Percentiles rank a stretch among this genome's conserved stretches.
phyloP scores from a whole-genome alignment of 2,888 invertebrate species.

The Euplagia quadripunctaria region DNA sequence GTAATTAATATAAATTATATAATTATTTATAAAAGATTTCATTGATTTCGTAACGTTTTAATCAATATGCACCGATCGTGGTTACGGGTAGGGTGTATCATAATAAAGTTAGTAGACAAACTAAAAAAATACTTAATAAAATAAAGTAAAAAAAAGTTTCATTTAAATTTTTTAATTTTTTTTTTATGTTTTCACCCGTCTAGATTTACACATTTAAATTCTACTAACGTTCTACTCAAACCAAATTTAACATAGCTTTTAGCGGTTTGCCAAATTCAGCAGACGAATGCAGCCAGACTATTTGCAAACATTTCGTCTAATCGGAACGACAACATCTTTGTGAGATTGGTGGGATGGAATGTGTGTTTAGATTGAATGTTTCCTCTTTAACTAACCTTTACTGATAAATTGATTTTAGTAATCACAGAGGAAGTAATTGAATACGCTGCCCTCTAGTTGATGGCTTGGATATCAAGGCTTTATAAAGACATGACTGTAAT shows the following conservation, averaged over 20 bases:
- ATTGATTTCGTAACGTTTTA: no score
- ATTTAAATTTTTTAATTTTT: not conserved
- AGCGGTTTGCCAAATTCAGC: slow-evolving; percentile 46
- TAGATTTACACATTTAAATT: not conserved
- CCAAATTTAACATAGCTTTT: slow-evolving; percentile 49
- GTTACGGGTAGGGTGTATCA: no score
- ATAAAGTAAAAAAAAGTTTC: not conserved
- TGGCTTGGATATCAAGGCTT: no score
- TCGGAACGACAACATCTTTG: slow-evolving; percentile 39
- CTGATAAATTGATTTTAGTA: not conserved
- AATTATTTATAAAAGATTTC: no score
- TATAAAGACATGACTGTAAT: no score
- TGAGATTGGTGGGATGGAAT: not conserved
- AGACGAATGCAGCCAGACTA: slow-evolving; percentile 48
- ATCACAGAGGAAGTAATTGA: no score
- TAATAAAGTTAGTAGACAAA: no score
- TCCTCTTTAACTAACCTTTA: not conserved
- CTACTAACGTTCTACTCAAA: slow-evolving; percentile 26
- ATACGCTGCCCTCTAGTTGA: no score
- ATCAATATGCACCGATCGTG: no score
- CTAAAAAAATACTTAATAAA: no score
- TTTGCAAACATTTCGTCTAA: slow-evolving; percentile 53
- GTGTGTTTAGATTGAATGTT: not conserved
- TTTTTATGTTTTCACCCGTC: not conserved
- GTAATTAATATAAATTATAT: no score